Percentiles rank a stretch among this genome's conserved stretches.
Conservation (phyloP, 2,888 invertebrate genomes). For the Cremastinae sp. region DNA sequence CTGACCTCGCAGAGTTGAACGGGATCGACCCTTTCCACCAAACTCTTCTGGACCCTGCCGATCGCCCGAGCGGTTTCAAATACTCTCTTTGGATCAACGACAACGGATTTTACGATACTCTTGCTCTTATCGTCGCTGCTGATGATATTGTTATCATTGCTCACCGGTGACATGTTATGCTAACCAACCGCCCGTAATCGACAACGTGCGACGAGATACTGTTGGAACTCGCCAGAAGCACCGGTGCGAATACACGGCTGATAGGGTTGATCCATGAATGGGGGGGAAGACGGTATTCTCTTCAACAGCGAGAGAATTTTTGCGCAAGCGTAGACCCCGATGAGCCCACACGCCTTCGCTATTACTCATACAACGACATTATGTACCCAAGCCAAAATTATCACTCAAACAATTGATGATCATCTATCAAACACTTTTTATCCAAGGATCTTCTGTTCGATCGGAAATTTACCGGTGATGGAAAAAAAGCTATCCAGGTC, state of each 20-base stretch:
- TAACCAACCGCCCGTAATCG: slow-evolving; percentile 54
- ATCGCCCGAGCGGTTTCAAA: slow-evolving; percentile 30
- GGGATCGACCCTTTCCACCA: slow-evolving; percentile 62
- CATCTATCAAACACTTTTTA: no score
- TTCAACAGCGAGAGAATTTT: slow-evolving; percentile 34
- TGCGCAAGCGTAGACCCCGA: slow-evolving; percentile 68
- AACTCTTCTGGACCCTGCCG: slow-evolving; percentile 43
- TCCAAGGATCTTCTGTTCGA: no score
- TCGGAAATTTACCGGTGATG: no score
- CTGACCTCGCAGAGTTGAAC: slow-evolving; percentile 70
- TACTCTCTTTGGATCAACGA: slow-evolving; percentile 11
- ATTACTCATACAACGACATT: not conserved
- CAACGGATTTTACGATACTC: slow-evolving; percentile 48
- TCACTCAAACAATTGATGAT: not conserved
- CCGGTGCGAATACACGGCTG: slow-evolving; percentile 64
- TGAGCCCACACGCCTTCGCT: slow-evolving; percentile 69
- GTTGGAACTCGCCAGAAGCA: slow-evolving; percentile 64
- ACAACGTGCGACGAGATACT: slow-evolving; percentile 69
- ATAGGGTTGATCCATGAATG: slow-evolving; percentile 73
- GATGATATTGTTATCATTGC: slow-evolving; percentile 38
- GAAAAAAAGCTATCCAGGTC: no score
- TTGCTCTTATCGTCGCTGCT: slow-evolving; percentile 24
- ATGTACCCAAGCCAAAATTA: not conserved
- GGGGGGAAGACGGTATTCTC: slow-evolving; percentile 59
- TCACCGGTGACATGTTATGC: slow-evolving; percentile 52